Evolutionary conservation across 2,888 invertebrate species (phyloP).

Genomic region (Calliphora vomitoria): DNA sequence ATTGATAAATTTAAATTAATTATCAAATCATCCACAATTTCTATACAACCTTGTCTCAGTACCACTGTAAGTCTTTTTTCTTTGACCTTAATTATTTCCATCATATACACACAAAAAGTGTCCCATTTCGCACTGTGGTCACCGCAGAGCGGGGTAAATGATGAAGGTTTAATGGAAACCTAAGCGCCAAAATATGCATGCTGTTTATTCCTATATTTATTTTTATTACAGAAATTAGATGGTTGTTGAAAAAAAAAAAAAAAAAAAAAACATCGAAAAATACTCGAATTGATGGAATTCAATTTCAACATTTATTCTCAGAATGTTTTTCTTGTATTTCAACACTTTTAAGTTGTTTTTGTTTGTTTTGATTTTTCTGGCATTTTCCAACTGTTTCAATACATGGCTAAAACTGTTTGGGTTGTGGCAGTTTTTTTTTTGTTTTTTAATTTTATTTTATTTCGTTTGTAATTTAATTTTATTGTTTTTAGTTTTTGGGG

Average conservation of each 20-base stretch:
- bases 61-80: neutral
- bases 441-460: too few relatives aligned
- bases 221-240: constrained; percentile 7
- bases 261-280: neutral
- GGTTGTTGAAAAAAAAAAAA: neutral
- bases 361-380: constrained; percentile 12
- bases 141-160: neutral
- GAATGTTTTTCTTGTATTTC: constrained; percentile 28
- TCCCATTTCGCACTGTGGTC: neutral
- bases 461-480: constrained; percentile 62
- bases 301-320: constrained; percentile 8
- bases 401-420: constrained; percentile 3
- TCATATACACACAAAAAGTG: constrained; percentile 5
- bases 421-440: constrained; percentile 17
- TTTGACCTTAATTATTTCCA: constrained; percentile 6
- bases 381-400: constrained; percentile 35
- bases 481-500: constrained; percentile 49
- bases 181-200: constrained; percentile 1
- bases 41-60: neutral
- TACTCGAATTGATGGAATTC: constrained; percentile 23
- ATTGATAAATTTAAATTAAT: too few relatives aligned
- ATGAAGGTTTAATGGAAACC: neutral
- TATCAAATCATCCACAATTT: too few relatives aligned
- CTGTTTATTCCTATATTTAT: constrained; percentile 1
- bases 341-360: constrained; percentile 43